Base-by-base conservation (phyloP, 2,113 vertebrate genomes). In the Pelmatolapia mariae region DNA sequence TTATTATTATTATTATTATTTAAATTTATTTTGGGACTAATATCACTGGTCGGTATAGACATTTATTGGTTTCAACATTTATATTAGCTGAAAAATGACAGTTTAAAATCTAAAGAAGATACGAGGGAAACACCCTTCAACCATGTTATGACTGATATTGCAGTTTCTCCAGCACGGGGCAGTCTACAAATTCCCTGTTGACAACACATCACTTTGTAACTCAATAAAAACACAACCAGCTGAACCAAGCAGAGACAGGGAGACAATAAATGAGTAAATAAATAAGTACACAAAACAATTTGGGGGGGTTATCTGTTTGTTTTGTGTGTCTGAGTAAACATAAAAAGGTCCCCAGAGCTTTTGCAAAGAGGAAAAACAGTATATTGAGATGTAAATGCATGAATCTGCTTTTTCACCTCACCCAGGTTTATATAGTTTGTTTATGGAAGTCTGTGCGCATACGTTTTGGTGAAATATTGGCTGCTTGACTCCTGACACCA, bases 401-500 rank as follows among this genome's bases (percentile, higher is more conserved):
- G 13, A 24, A 56, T 66, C 19, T 61, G 59, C 68, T 73, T 85
- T 59, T 85, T 68, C 10, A 38, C 22, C 7, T 13, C 11, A 18
- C 36, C 19, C 66, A n/a, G 15, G 82, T 66, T 71, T 13, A n/a
- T 63, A 54, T 52, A 43, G 22, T 52, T 24, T 22, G 73, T 66
- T 76, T 82, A n/a, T 38, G 50, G 57, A 54, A 24, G 54, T 81
- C 26, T 84, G 61, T 31, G 13, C 7, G 4, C 80, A 71, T 61
- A 81, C 22, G 4, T 84, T 82, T 52, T 87, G 71, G 81, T 84
- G 81, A 76, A 82, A 26, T 83, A 89, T 87, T 38, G 11, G 45
- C 91, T 90, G 84, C 89, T 92, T 91, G 63, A 81, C 82, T 81
- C 82, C 89, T 76, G 80, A 53, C 73, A 87, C 85, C 9, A 91